Conservation (phyloP, 2,113 vertebrate genomes). For the Oreotrochilus melanogaster region DNA sequence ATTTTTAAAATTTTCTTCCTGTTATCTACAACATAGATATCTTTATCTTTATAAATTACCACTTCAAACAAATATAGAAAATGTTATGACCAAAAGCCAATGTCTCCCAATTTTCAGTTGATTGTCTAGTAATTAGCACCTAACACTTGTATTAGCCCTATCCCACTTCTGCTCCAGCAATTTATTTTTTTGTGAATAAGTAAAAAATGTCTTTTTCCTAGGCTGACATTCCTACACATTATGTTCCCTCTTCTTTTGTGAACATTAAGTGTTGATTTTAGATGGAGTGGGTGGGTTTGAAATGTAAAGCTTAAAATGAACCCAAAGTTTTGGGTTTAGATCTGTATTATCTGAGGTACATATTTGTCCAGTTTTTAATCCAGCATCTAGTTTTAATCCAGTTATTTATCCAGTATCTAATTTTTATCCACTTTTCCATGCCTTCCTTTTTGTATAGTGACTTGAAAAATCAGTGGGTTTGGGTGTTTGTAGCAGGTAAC, state of each 20-base stretch:
- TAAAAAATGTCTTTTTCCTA: neutral
- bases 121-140: neutral
- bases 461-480: neutral
- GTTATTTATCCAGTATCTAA: neutral
- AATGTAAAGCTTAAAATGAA: slow-evolving; percentile 4
- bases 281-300: slow-evolving; percentile 2
- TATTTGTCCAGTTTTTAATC: neutral
- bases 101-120: neutral
- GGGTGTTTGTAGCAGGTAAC: neutral
- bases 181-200: neutral
- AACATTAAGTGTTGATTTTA: slow-evolving; percentile 39
- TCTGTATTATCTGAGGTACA: neutral
- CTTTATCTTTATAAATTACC: neutral
- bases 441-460: neutral
- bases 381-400: no score
- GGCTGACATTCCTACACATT: slow-evolving; percentile 9
- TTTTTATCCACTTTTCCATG: neutral
- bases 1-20: neutral
- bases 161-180: neutral
- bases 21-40: neutral
- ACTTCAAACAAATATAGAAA: neutral
- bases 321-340: neutral
- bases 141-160: neutral
- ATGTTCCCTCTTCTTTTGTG: slow-evolving; percentile 30
- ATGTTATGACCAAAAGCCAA: neutral